A percentile compares a stretch with the other conserved stretches of the same genome.
Evolutionary conservation across 2,113 vertebrate genomes (phyloP).

Genomic region (Tenrec ecaudatus): DNA sequence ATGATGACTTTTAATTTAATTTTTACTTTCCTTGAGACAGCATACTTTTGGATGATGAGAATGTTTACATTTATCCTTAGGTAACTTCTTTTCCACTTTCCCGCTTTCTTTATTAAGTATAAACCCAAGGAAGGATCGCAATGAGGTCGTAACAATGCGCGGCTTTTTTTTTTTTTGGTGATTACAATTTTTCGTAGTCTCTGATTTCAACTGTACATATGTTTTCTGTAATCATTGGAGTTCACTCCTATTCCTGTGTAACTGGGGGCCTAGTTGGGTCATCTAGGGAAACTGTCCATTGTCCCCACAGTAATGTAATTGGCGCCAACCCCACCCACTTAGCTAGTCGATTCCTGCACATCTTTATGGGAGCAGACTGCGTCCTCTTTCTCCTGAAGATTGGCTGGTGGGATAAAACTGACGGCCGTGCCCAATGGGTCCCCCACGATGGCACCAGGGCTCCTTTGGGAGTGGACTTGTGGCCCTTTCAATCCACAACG

Average conservation of each 20-base stretch:
- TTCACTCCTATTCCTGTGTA: not conserved
- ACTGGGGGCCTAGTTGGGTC: not conserved
- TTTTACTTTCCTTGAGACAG: not conserved
- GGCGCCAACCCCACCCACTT: no score
- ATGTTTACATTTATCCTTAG: not conserved
- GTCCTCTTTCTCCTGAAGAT: no score
- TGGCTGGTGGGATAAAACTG: no score
- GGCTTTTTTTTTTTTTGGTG: not conserved
- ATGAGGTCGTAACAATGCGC: not conserved
- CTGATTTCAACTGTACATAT: not conserved
- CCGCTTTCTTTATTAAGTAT: not conserved
- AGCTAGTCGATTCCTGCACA: no score
- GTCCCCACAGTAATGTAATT: no score
- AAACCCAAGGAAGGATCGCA: not conserved
- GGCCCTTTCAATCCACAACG: not conserved
- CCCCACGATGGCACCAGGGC: no score
- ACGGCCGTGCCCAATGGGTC: no score
- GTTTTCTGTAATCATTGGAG: not conserved
- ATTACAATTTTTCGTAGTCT: conserved; percentile 20
- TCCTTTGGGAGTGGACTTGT: no score
- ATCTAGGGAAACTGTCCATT: not conserved
- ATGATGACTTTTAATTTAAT: conserved; percentile 10
- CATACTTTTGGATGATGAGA: not conserved
- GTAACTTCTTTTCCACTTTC: not conserved
- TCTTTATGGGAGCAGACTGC: no score